phyloP scores from a whole-genome alignment of 2,888 invertebrate species.

The Entomobrya proxima region DNA sequence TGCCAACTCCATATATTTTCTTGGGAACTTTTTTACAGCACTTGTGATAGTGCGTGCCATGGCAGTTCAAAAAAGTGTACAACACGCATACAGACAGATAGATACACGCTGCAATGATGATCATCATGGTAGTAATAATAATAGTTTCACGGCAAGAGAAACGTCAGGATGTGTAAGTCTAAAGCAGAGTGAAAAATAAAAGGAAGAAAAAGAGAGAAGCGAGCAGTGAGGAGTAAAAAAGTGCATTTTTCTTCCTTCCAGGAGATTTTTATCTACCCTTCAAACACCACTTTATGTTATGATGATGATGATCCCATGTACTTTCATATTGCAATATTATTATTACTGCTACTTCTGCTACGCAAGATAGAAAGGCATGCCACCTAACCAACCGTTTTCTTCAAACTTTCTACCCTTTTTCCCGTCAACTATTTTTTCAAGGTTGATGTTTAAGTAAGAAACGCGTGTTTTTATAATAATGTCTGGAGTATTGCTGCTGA shows the following conservation, averaged over 20 bases:
- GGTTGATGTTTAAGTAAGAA: conserved; percentile 30
- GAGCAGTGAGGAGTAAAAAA: conserved; percentile 33
- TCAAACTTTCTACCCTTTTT: neutral
- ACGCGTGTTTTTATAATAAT: conserved; percentile 21
- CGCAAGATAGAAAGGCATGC: neutral
- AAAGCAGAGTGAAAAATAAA: neutral
- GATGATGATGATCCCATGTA: conserved; percentile 50
- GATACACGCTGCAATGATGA: neutral
- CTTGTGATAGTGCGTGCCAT: conserved; percentile 30
- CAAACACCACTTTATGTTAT: conserved; percentile 60
- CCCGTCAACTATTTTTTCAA: conserved; percentile 6
- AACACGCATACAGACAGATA: neutral
- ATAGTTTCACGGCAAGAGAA: neutral
- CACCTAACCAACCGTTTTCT: neutral
- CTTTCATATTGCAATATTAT: conserved; percentile 24
- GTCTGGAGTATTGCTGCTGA: neutral
- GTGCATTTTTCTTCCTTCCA: conserved; percentile 42
- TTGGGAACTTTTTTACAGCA: conserved; percentile 6
- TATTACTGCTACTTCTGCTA: neutral
- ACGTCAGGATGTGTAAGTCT: neutral
- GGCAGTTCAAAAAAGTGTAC: neutral
- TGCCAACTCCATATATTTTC: conserved; percentile 39
- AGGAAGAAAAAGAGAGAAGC: neutral
- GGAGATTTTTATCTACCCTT: conserved; percentile 59
- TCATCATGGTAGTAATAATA: conserved; percentile 25